Evolutionary conservation across 2,113 vertebrate species (phyloP).

Genomic region (Hippocampus zosterae): DNA sequence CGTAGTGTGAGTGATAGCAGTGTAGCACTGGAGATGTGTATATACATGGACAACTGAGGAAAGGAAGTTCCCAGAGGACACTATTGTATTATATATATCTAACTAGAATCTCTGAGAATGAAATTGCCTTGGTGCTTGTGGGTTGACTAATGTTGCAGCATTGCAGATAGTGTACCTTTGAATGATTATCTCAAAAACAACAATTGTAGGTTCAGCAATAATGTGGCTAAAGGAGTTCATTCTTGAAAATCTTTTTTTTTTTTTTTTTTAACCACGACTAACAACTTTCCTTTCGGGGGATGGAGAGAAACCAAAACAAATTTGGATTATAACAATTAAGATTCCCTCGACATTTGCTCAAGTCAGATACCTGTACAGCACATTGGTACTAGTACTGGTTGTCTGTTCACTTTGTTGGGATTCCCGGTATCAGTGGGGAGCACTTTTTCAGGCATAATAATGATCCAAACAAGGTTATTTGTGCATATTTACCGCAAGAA

Average conservation of each 20-base stretch:
- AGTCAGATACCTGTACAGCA: too few relatives aligned
- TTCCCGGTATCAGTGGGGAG: too few relatives aligned
- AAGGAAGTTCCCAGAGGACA: not conserved
- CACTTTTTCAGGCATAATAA: not conserved
- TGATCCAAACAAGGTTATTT: not conserved
- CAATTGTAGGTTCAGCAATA: not conserved
- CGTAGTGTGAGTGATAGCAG: not conserved
- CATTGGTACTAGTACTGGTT: too few relatives aligned
- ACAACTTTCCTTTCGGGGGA: not conserved
- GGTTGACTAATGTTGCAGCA: not conserved
- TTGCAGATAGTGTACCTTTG: not conserved
- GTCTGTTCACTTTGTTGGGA: too few relatives aligned
- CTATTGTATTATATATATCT: not conserved
- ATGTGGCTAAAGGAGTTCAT: not conserved
- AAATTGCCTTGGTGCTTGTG: conserved; percentile 1
- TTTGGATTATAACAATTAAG: not conserved
- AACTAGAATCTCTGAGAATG: not conserved
- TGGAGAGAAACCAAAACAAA: too few relatives aligned
- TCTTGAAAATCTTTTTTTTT: not conserved
- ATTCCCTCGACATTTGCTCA: not conserved
- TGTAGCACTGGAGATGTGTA: not conserved
- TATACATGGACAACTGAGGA: not conserved
- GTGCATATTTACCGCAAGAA: not conserved
- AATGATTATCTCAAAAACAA: not conserved
- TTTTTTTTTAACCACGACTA: not conserved